A percentile compares a stretch with the other conserved stretches of the same genome.
Evolutionary conservation across 2,113 vertebrate genomes (phyloP).

Genomic region (Lophius piscatorius): DNA sequence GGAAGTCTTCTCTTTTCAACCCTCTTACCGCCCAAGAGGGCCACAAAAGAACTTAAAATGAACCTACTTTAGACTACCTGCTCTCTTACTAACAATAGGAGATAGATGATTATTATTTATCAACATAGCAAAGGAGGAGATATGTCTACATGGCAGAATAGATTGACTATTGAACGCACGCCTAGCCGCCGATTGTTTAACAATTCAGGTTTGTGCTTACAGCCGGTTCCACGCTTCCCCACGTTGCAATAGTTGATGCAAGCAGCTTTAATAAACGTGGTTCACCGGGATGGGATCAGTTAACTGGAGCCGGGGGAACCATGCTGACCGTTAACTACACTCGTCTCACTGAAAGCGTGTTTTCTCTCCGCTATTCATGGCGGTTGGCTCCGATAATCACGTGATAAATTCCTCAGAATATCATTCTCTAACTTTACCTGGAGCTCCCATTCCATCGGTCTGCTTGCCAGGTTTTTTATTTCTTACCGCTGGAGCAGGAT

Average conservation of each 20-base stretch:
- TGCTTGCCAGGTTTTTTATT: no score
- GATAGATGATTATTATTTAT: neutral
- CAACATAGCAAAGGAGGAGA: neutral
- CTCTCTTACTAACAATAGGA: neutral
- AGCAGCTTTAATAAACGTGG: neutral
- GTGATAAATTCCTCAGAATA: no score
- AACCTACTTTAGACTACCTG: no score
- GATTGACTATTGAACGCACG: neutral
- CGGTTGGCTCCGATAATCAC: neutral
- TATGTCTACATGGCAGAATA: neutral
- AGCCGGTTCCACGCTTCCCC: neutral
- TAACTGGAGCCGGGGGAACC: neutral
- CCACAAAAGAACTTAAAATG: neutral
- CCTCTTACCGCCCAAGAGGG: neutral
- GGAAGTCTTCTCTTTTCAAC: neutral
- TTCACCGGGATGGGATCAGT: neutral
- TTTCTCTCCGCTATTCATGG: neutral
- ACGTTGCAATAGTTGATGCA: neutral
- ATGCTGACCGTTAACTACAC: neutral
- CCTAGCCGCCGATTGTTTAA: neutral
- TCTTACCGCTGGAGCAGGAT: no score
- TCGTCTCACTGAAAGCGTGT: no score
- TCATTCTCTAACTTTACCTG: neutral
- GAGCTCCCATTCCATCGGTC: no score
- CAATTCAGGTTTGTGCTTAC: constrained; percentile 1